These are phyloP conservation scores for Xerus rutilus DNA, from an alignment of 2,797 vertebrate species.

Conservation along the genomic window DNA sequence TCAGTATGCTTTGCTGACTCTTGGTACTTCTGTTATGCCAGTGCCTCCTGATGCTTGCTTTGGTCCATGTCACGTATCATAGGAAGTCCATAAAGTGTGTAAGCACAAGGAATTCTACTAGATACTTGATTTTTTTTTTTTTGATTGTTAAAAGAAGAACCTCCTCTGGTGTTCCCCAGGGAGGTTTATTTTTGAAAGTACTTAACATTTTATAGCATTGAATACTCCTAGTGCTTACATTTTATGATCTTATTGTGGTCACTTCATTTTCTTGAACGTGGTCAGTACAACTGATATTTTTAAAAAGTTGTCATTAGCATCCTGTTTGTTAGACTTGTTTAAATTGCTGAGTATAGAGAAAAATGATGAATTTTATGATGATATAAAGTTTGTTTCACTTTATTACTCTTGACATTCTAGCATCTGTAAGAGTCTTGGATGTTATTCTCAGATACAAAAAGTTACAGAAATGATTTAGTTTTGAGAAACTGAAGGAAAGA, in stretches of 20 bases:
- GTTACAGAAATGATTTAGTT: background rate
- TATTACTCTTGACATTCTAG: background rate
- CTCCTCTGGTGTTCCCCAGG: background rate
- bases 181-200: slow-evolving; percentile 33
- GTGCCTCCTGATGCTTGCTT: background rate
- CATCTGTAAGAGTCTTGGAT: slow-evolving; percentile 1
- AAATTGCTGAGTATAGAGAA: slow-evolving; percentile 14
- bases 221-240: background rate
- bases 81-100: background rate
- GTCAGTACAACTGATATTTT: background rate
- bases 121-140: background rate
- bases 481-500: background rate
- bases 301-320: background rate
- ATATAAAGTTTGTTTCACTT: background rate
- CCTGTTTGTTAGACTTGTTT: background rate
- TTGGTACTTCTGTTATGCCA: background rate
- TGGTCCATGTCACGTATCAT: background rate
- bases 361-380: background rate
- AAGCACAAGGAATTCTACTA: background rate
- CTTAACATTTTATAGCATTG: slow-evolving; percentile 36
- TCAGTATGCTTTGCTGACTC: background rate
- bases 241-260: slow-evolving; percentile 11
- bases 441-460: background rate
- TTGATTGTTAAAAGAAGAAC: background rate
- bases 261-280: background rate